Evolutionary conservation across 1,140 invertebrate species (phyloP).

Genomic region (Zaprionus nigranus): DNA sequence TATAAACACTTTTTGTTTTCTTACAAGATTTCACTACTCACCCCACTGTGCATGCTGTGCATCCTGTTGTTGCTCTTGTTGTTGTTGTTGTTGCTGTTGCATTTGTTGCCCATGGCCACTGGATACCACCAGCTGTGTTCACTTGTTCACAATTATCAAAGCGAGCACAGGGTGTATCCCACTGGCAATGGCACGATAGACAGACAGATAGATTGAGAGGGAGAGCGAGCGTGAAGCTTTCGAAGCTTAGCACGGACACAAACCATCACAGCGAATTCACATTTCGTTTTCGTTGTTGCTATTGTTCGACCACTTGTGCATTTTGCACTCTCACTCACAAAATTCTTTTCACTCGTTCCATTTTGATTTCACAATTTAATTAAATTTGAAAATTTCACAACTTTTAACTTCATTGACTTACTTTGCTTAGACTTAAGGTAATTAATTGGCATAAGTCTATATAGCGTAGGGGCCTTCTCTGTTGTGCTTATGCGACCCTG

Average conservation of each 20-base stretch:
- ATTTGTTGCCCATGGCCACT: conserved; percentile 86
- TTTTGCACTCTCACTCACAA: conserved; percentile 20
- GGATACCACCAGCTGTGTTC: conserved; percentile 99
- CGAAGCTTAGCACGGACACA: conserved; percentile 61
- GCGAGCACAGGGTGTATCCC: conserved; percentile 98
- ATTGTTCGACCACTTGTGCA: neutral
- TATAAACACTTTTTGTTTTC: conserved; percentile 14
- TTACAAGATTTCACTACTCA: conserved; percentile 48
- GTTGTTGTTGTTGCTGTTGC: conserved; percentile 27
- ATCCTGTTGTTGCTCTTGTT: conserved; percentile 5
- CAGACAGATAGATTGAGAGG: neutral
- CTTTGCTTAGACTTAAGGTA: too few relatives aligned
- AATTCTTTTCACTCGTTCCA: conserved; percentile 13
- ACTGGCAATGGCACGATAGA: conserved; percentile 85
- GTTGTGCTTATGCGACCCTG: conserved; percentile 8
- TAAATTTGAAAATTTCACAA: neutral
- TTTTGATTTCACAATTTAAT: conserved; percentile 33
- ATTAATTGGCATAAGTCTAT: neutral
- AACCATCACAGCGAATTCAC: conserved; percentile 46
- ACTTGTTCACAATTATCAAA: conserved; percentile 90
- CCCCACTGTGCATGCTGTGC: conserved; percentile 28
- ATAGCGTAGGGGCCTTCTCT: neutral
- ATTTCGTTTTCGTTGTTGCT: conserved; percentile 3
- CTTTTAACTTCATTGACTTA: too few relatives aligned
- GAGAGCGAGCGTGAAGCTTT: conserved; percentile 48